Base-by-base conservation (phyloP, 2,797 vertebrate species). In the Eleutherodactylus coqui region DNA sequence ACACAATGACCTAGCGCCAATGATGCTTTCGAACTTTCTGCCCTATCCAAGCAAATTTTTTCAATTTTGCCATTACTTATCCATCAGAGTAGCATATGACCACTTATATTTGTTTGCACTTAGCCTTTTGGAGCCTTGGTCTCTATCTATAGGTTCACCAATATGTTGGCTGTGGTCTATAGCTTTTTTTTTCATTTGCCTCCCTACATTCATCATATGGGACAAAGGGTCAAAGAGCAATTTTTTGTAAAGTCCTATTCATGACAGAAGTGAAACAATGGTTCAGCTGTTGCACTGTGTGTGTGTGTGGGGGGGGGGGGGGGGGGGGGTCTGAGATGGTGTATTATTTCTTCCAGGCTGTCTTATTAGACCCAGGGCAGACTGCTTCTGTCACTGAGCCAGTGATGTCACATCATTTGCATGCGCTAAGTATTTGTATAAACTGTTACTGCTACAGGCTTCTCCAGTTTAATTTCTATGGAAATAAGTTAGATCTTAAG, bases 361-460 rank as follows among this genome's bases (percentile, higher is more conserved):
- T 24, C 34, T 77, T 11, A 77, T 55, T 36, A 58, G n/a, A 45
- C 27, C 24, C 19, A 19, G 29, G 36, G 72, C 62, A 47, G 70
- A 83, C 62, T 29, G 21, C 38, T 60, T 34, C 16, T 79, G 58
- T 41, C 80, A 34, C 76, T 21, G 43, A 58, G 45, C 62, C 85
- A 70, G 41, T 16, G 86, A 67, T 79, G 41, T 58, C 43, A 41
- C 41, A 17, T 79, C 32, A 83, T 87, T 87, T 87, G 81, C 86
- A 87, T 87, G 64, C 72, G 17, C 51, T 75, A 60, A 80, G 51
- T 80, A 72, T 83, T 87, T 87, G 86, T 84, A 51, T 84, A 55
- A 80, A 83, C 86, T 87, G 76, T 87, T 70, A 70, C 43, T 80
- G 86, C 86, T 83, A 80, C 67, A 84, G 86, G 86, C 82, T 32